Evolutionary conservation across 2,797 vertebrate species (phyloP).

Genomic region (Spinus olivaceus): DNA sequence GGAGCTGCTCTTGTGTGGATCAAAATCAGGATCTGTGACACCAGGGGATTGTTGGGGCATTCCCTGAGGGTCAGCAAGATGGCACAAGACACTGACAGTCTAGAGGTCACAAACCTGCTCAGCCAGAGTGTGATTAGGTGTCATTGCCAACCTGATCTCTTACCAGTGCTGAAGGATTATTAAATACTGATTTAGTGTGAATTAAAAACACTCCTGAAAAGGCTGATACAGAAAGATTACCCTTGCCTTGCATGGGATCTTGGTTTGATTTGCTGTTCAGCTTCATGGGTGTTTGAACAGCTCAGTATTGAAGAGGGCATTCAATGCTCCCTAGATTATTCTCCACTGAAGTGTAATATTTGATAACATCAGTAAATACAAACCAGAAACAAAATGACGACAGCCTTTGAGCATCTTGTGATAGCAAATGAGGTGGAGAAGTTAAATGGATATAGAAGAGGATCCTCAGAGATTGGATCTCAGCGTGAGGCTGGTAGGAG

Average conservation of each 20-base stretch:
- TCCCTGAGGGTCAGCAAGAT: background rate
- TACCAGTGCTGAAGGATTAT: background rate
- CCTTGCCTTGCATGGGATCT: background rate
- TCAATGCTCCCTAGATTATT: slow-evolving; percentile 17
- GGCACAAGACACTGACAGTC: rapidly evolving
- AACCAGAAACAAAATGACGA: slow-evolving; percentile 31
- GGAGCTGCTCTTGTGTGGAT: background rate
- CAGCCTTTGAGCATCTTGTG: slow-evolving; percentile 13
- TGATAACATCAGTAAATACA: slow-evolving; percentile 59
- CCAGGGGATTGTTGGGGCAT: background rate
- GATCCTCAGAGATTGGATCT: slow-evolving; percentile 51
- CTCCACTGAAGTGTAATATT: slow-evolving; percentile 31
- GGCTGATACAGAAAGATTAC: background rate
- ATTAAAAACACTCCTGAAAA: background rate
- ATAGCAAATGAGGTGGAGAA: background rate
- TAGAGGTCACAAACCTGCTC: background rate
- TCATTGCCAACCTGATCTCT: background rate
- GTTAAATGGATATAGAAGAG: slow-evolving; percentile 42
- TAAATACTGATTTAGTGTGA: background rate
- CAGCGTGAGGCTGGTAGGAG: slow-evolving; percentile 15
- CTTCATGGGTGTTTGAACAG: slow-evolving; percentile 54
- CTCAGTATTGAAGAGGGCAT: slow-evolving; percentile 19
- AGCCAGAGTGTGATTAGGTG: background rate
- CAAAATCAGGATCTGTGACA: background rate
- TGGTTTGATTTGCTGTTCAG: background rate